A percentile compares a stretch with the other conserved stretches of the same genome.
These are phyloP conservation scores for Amphimallon solstitiale DNA, from an alignment of 2,888 invertebrate genomes.

Conservation along the genomic window DNA sequence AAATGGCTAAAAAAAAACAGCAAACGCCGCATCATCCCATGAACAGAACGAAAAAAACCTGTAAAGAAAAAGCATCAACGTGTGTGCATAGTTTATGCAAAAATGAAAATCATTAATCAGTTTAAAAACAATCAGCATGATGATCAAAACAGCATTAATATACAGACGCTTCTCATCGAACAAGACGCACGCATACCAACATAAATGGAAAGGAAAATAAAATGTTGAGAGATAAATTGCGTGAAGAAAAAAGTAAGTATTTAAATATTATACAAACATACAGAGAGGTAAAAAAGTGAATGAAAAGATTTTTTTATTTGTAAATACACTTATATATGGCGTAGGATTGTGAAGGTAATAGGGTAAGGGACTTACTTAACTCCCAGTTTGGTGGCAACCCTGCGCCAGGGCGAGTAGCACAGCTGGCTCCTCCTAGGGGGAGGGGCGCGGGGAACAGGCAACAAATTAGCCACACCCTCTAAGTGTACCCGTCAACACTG, in stretches of 20 bases:
- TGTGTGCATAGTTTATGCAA: too few species aligned
- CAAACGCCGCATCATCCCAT: too few species aligned
- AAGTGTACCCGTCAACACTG: slow-evolving; percentile 45
- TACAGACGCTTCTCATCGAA: background rate
- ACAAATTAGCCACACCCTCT: slow-evolving; percentile 64
- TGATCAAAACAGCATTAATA: background rate
- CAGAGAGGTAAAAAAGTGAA: slow-evolving; percentile 37
- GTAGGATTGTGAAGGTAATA: slow-evolving; percentile 55
- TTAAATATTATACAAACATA: slow-evolving; percentile 25
- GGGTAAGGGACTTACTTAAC: slow-evolving; percentile 85
- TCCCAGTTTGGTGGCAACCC: slow-evolving; percentile 93
- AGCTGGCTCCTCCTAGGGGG: slow-evolving; percentile 71
- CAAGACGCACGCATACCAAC: background rate
- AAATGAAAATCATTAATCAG: background rate
- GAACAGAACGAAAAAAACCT: too few species aligned
- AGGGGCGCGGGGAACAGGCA: slow-evolving; percentile 64
- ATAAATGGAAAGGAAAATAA: background rate
- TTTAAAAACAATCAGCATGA: slow-evolving; percentile 6
- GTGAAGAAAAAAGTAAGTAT: background rate
- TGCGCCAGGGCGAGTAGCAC: slow-evolving; percentile 93
- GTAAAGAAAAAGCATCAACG: too few species aligned
- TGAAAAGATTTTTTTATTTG: slow-evolving; percentile 36
- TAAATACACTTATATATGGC: slow-evolving; percentile 35
- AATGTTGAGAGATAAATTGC: slow-evolving; percentile 10
- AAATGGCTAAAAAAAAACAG: too few species aligned